Evolutionary conservation across 2,797 vertebrate genomes (phyloP), one percentile per base, ranked within the genome.

Genomic region (Hypotaenidia okinawae): DNA sequence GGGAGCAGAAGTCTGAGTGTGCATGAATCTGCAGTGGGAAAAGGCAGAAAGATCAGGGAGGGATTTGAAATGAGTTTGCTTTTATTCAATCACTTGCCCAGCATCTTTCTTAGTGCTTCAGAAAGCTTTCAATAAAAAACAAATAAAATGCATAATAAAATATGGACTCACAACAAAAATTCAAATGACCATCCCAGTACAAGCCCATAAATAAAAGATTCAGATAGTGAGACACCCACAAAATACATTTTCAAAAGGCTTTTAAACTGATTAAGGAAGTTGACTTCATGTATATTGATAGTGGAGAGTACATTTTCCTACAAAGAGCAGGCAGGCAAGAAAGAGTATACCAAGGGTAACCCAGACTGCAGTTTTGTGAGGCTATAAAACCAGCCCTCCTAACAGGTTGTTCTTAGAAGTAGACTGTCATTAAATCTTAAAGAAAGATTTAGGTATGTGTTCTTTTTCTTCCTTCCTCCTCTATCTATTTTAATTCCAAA

Each of bases 131-230:
- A 96, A 96, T 97, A 95, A 94, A 96, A 96, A 94, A 51, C 74
- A 96, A 97, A 97, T 96, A 96, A 97, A 97, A 96, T 92, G 78
- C 37, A 89, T 93, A 92, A 96, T 97, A 96, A 96, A 96, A 95
- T 89, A 95, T 0, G 2, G 72, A 83, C 89, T 95, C 66, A 57
- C 79, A 94, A 96, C 74, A 95, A 94, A 97, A 95, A 94, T 96
- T 96, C 84, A 97, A 96, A 96, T 96, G 93, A 80, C 91, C 92
- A 89, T 95, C 94, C 74, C 49, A 61, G 88, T 90, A 88, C 74
- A 92, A 91, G 58, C 51, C 91, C 77, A 95, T 96, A 97, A 96
- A 97, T 97, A 96, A 97, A 95, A 96, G 91, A 96, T 92, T 91
- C 84, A 73, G 80, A 51, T 68, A 73, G 81, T 83, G 76, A 96